Evolutionary conservation across 2,797 vertebrate genomes (phyloP).

Genomic region (Leptoclinus maculatus): DNA sequence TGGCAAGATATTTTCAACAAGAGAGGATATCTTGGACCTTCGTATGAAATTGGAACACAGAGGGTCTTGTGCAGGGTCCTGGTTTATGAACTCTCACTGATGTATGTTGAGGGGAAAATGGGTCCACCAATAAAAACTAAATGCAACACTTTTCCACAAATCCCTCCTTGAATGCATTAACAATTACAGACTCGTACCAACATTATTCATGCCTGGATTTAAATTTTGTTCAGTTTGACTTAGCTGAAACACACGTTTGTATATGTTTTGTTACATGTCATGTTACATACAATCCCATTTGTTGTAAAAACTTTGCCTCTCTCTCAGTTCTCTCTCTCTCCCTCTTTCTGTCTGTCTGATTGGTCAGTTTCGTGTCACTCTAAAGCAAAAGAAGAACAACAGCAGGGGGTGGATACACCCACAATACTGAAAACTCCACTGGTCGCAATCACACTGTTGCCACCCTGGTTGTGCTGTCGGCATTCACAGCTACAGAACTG

Average conservation of each 20-base stretch:
- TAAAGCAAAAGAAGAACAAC: slow-evolving; percentile 78
- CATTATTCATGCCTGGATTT: background rate
- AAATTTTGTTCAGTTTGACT: background rate
- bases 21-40: background rate
- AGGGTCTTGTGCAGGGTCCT: background rate
- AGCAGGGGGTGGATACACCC: slow-evolving; percentile 70
- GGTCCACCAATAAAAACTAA: too few relatives aligned
- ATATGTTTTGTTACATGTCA: slow-evolving; percentile 36
- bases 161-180: too few relatives aligned
- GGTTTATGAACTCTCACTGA: background rate
- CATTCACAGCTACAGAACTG: background rate
- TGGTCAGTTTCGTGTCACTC: slow-evolving; percentile 61
- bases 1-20: background rate
- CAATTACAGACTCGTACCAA: background rate
- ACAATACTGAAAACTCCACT: slow-evolving; percentile 36
- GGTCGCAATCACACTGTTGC: slow-evolving; percentile 3
- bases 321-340: background rate
- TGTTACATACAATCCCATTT: background rate
- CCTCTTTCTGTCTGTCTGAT: slow-evolving; percentile 45
- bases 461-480: background rate
- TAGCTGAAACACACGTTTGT: slow-evolving; percentile 34
- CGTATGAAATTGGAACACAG: background rate
- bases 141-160: too few relatives aligned
- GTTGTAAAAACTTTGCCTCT: background rate
- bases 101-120: background rate